phyloP scores from a whole-genome alignment of 2,797 vertebrate species.

The Siniperca obscura region DNA sequence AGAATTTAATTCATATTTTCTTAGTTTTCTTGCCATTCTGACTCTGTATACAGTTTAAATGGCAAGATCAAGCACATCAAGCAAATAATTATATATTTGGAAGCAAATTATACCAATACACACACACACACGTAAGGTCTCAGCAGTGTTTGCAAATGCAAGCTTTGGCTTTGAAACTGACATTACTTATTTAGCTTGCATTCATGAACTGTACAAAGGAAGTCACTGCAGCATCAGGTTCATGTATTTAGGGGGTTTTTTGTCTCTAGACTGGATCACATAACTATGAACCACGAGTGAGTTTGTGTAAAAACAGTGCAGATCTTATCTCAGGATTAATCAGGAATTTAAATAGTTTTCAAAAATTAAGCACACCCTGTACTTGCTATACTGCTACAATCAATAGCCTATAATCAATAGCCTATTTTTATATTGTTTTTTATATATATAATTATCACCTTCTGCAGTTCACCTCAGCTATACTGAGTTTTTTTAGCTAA shows the following conservation, averaged over 20 bases:
- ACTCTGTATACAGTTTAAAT: constrained; percentile 16
- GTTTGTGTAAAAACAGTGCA: constrained; percentile 32
- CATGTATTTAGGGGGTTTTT: constrained; percentile 55
- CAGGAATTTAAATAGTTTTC: constrained; percentile 25
- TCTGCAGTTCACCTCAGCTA: not conserved
- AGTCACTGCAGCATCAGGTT: constrained; percentile 56
- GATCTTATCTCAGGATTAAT: constrained; percentile 21
- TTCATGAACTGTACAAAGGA: constrained; percentile 63
- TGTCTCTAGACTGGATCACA: constrained; percentile 44
- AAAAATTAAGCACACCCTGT: constrained; percentile 13
- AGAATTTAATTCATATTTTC: constrained; percentile 4
- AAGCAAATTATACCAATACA: constrained; percentile 31
- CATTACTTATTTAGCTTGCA: constrained; percentile 65
- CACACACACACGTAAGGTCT: constrained; percentile 21
- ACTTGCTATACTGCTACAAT: not conserved
- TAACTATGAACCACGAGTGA: constrained; percentile 27
- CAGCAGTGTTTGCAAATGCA: constrained; percentile 42
- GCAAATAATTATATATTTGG: constrained; percentile 48
- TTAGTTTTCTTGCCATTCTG: constrained; percentile 20
- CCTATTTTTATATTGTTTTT: too few relatives aligned
- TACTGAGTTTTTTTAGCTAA: not conserved
- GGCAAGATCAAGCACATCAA: constrained; percentile 35
- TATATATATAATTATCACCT: not conserved
- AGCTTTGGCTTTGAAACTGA: constrained; percentile 64
- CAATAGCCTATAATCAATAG: too few relatives aligned